A percentile compares a stretch with the other conserved stretches of the same genome.
Conservation (phyloP, 2,113 vertebrate genomes). For the Phocoena sinus region DNA sequence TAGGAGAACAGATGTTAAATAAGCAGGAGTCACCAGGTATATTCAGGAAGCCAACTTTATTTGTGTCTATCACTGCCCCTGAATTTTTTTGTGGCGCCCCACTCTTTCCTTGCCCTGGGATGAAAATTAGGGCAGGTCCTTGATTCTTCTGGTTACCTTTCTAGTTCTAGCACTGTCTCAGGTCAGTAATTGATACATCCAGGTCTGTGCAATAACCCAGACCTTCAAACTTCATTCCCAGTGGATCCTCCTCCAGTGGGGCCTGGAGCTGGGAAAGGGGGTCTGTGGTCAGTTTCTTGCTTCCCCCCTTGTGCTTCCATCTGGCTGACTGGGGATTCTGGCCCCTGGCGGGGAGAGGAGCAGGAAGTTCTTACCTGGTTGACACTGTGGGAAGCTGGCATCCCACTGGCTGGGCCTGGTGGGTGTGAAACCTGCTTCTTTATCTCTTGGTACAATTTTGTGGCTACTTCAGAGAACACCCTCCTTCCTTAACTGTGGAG, state of each 20-base stretch:
- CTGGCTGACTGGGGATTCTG: neutral
- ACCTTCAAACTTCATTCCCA: neutral
- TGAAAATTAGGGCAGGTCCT: neutral
- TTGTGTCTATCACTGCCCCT: neutral
- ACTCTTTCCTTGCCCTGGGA: neutral
- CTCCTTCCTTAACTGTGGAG: neutral
- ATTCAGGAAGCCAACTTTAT: neutral
- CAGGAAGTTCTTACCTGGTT: neutral
- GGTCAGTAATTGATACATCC: accelerated
- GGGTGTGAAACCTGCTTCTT: neutral
- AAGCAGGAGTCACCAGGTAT: neutral
- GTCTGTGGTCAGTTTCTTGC: too few species aligned
- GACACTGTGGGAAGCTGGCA: neutral
- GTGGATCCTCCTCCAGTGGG: neutral
- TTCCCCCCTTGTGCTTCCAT: neutral
- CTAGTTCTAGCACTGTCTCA: neutral
- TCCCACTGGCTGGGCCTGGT: neutral
- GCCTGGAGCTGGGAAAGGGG: neutral
- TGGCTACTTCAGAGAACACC: neutral
- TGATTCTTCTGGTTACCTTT: neutral
- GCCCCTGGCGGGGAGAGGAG: neutral
- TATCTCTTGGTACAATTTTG: neutral
- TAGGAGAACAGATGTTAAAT: neutral
- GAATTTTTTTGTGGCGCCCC: too few species aligned
- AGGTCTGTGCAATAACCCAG: neutral